Evolutionary conservation across 2,113 vertebrate species (phyloP).

Genomic region (Chloropsis cyanopogon): DNA sequence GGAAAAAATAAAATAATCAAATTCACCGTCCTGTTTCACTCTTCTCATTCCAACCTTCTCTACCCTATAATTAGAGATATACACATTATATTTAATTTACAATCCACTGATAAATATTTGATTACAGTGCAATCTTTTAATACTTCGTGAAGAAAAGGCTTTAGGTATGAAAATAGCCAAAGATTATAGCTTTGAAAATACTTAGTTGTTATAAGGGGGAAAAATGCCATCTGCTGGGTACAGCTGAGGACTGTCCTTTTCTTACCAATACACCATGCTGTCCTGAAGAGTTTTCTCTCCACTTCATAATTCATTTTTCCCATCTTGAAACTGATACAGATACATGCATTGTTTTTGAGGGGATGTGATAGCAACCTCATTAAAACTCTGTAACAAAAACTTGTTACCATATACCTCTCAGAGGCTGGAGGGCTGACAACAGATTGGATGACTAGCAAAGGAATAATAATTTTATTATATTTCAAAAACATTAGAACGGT

Average conservation of each 20-base stretch:
- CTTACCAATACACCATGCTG: background rate
- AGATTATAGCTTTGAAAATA: background rate
- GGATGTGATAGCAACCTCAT: background rate
- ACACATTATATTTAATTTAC: background rate
- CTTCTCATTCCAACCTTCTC: background rate
- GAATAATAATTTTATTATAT: background rate
- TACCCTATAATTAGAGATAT: background rate
- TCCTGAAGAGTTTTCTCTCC: background rate
- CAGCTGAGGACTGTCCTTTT: constrained; percentile 37
- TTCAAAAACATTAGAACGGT: background rate
- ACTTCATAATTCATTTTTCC: background rate
- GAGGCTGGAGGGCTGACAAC: background rate
- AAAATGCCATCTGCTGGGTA: constrained; percentile 68
- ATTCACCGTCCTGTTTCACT: background rate
- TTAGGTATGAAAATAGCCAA: background rate
- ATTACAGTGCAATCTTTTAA: background rate
- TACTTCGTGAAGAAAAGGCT: background rate
- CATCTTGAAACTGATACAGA: background rate
- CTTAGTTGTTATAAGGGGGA: background rate
- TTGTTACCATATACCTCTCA: background rate
- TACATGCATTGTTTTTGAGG: background rate
- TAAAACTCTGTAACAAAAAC: background rate
- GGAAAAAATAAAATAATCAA: background rate
- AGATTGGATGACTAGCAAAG: background rate
- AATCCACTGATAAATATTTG: background rate